These are phyloP conservation scores for Mobula birostris DNA, from an alignment of 2,113 vertebrate genomes.

Conservation along the genomic window DNA sequence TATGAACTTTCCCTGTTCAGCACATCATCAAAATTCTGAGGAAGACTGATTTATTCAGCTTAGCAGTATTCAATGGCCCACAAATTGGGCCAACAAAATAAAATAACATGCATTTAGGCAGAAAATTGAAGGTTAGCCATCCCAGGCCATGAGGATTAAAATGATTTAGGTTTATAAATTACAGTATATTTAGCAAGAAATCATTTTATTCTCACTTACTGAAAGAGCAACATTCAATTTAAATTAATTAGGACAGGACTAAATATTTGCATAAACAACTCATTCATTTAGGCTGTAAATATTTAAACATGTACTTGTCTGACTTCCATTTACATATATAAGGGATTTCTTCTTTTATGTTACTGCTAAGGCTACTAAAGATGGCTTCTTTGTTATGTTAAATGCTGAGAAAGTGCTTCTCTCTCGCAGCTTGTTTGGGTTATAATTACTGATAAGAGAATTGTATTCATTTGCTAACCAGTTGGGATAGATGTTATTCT, in stretches of 20 bases:
- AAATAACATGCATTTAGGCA: neutral
- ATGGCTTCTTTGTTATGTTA: too few relatives aligned
- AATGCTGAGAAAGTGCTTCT: too few relatives aligned
- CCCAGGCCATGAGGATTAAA: neutral
- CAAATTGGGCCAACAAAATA: neutral
- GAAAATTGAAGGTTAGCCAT: neutral
- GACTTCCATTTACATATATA: neutral
- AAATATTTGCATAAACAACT: conserved; percentile 18
- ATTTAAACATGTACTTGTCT: neutral
- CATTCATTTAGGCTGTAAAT: neutral
- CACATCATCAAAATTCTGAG: neutral
- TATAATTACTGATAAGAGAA: too few relatives aligned
- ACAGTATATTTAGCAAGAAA: neutral
- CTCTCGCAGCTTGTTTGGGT: too few relatives aligned
- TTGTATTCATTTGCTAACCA: too few relatives aligned
- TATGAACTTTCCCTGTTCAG: neutral
- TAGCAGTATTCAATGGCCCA: neutral
- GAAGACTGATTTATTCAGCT: neutral
- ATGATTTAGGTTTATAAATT: neutral
- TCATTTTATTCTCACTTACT: conserved; percentile 15
- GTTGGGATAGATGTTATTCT: too few relatives aligned
- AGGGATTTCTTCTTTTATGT: too few relatives aligned
- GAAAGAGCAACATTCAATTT: conserved; percentile 26
- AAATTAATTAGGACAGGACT: conserved; percentile 22
- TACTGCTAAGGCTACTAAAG: too few relatives aligned